These are phyloP conservation scores for Calameuta idolon DNA, from an alignment of 2,888 invertebrate genomes.

Conservation along the genomic window DNA sequence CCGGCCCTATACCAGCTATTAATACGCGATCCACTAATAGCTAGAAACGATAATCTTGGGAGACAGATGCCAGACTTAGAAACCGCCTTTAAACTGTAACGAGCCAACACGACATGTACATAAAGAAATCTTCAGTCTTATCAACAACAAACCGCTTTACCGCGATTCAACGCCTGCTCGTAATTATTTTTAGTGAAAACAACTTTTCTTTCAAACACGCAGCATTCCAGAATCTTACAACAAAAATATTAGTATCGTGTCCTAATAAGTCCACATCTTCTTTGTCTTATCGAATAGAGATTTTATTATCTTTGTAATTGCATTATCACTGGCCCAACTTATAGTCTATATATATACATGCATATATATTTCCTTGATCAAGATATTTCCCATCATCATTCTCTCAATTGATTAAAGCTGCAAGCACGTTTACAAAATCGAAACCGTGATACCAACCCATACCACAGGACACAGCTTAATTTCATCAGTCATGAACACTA, in stretches of 20 bases:
- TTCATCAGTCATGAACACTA: slow-evolving; percentile 51
- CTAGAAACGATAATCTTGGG: slow-evolving; percentile 40
- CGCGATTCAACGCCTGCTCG: neutral
- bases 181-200: neutral
- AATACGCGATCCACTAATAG: slow-evolving; percentile 42
- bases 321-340: neutral
- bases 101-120: slow-evolving; percentile 1
- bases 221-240: neutral
- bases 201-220: neutral
- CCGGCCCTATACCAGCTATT: slow-evolving; percentile 30
- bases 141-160: neutral
- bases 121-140: neutral
- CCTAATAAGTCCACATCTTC: neutral
- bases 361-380: neutral
- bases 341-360: neutral
- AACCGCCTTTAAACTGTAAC: neutral
- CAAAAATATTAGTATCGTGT: neutral
- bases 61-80: slow-evolving; percentile 37
- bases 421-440: neutral
- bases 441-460: neutral
- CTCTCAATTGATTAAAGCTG: neutral
- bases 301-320: neutral
- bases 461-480: slow-evolving; percentile 29
- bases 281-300: neutral
- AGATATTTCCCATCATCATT: neutral